phyloP scores from a whole-genome alignment of 2,888 invertebrate species.

The Boloria selene region DNA sequence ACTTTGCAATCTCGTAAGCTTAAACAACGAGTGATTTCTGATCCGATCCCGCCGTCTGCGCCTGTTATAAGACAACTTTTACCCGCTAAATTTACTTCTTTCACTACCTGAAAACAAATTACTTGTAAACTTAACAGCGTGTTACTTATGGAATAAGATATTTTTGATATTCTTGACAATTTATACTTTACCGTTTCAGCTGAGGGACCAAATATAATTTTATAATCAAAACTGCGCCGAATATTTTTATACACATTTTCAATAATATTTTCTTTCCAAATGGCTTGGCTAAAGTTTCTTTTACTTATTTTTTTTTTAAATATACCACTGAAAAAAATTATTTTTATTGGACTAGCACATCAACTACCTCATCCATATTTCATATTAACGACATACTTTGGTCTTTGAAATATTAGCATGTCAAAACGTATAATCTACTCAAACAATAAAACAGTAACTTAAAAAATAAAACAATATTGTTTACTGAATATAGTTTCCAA shows the following conservation, averaged over 20 bases:
- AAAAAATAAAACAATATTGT: too few relatives aligned
- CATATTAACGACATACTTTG: too few relatives aligned
- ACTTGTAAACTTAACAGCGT: neutral
- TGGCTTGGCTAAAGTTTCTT: constrained; percentile 28
- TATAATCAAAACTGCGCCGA: constrained; percentile 41
- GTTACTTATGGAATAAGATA: neutral
- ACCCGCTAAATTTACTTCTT: constrained; percentile 90
- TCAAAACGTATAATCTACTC: too few relatives aligned
- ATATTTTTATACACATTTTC: constrained; percentile 21
- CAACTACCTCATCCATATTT: too few relatives aligned
- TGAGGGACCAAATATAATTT: constrained; percentile 53
- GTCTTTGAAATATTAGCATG: too few relatives aligned
- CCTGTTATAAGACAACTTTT: constrained; percentile 94
- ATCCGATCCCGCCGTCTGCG: constrained; percentile 96
- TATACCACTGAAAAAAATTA: constrained; percentile 12
- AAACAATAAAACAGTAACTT: too few relatives aligned
- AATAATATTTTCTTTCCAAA: constrained; percentile 26
- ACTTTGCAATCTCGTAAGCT: constrained; percentile 92
- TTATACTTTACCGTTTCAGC: constrained; percentile 52
- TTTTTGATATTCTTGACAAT: neutral
- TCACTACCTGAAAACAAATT: constrained; percentile 81
- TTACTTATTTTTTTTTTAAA: constrained; percentile 12
- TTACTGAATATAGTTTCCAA: too few relatives aligned
- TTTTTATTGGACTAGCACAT: too few relatives aligned
- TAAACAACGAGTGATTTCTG: constrained; percentile 92